Base-by-base conservation (phyloP, 1,140 invertebrate species). In the Hyphantria cunea region DNA sequence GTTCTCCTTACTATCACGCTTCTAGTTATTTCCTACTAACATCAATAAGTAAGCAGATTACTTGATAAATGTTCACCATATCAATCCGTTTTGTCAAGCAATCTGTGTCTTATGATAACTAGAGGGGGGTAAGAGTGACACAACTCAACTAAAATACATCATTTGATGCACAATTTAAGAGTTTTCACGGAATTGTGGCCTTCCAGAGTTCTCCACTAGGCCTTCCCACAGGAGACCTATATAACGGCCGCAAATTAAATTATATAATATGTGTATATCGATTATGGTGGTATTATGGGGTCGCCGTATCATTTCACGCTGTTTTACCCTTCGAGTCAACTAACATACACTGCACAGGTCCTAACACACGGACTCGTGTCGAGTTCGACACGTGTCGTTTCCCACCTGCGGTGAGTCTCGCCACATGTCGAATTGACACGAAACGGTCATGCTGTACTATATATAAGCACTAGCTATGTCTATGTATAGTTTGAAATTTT, bases 171-270 rank as follows among this genome's bases (percentile, higher is more conserved):
- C 55, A 14, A 47, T 48, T 58, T 37, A 58, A 15, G n/a, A 44
- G 9, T 78, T 72, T 78, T 69, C 72, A 75, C 31, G 17, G 64
- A 68, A 70, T 71, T 80, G 87, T 89, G 86, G 88, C 88, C 86
- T 92, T 92, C 91, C 91, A 88, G 91, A 92, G 91, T 92, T 92
- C 90, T 92, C 91, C 91, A 92, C 89, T 77, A 80, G 78, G 73
- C 74, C 64, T 70, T 60, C 54, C 41, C 50, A 70, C 60, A 13
- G 56, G 55, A 50, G 45, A 39, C 17, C 55, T 49, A 48, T 66
- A 73, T 72, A 58, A 66, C 66, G 81, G 84, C 84, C 81, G 75
- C 83, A 79, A 67, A 74, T 56, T 64, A 66, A 50, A 65, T 44
- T 70, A 68, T 75, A 81, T 82, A 72, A 79, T 84, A 84, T 86